Conservation (phyloP, 1,140 invertebrate species). For the Lasioglossum baleicum region DNA sequence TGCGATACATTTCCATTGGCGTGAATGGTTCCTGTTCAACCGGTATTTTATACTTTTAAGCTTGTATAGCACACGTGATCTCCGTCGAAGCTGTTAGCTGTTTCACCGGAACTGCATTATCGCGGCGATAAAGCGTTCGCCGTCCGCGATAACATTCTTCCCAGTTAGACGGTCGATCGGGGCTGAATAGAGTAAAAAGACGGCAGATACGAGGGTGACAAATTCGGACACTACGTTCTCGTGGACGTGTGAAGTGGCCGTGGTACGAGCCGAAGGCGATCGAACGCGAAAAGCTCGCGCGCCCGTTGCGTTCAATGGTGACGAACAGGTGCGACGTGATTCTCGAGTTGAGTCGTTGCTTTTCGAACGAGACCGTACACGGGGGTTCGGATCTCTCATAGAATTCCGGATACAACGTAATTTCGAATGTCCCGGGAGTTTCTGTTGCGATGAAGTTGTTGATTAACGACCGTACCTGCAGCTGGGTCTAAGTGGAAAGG, state of each 20-base stretch:
- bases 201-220: slow-evolving; percentile 30
- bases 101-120: not conserved
- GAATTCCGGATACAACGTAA: slow-evolving; percentile 1
- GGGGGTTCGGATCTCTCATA: not conserved
- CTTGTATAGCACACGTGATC: no score
- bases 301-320: not conserved
- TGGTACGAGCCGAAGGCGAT: not conserved
- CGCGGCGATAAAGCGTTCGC: not conserved
- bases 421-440: slow-evolving; percentile 2
- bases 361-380: not conserved
- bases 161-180: slow-evolving; percentile 20
- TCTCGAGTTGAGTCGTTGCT: not conserved
- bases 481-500: not conserved
- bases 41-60: no score
- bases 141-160: slow-evolving; percentile 19
- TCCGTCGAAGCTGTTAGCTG: not conserved
- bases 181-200: slow-evolving; percentile 26
- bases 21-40: no score
- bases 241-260: not conserved
- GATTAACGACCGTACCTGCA: not conserved
- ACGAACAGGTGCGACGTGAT: slow-evolving; percentile 1
- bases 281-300: not conserved
- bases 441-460: not conserved
- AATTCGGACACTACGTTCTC: slow-evolving; percentile 27
- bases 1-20: no score